Conservation (phyloP, 2,797 vertebrate genomes). For the Danio tinwini region DNA sequence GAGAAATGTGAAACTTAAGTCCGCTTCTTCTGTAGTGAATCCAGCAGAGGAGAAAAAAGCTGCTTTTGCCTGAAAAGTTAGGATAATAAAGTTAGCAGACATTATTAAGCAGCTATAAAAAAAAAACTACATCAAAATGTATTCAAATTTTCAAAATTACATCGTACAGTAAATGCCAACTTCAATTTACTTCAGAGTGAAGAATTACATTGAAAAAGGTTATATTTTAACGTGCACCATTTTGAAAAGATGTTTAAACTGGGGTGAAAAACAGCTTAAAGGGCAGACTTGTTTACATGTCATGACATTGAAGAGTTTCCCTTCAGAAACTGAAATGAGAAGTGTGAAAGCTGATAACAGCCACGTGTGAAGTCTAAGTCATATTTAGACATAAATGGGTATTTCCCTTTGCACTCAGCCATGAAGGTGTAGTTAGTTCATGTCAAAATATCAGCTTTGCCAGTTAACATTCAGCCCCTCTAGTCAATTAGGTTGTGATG, state of each 20-base stretch:
- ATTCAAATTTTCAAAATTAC: not conserved
- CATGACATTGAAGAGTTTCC: not conserved
- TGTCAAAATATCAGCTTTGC: not conserved
- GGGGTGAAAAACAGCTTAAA: not conserved
- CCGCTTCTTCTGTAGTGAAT: not conserved
- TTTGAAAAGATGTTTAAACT: not conserved
- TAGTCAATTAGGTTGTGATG: constrained; percentile 24
- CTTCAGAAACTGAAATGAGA: constrained; percentile 23
- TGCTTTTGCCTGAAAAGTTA: no score
- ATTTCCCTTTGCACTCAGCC: constrained; percentile 6
- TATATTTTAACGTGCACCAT: constrained; percentile 7
- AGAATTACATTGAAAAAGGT: constrained; percentile 2
- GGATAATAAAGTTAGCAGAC: no score
- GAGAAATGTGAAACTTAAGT: not conserved
- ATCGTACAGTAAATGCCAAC: constrained; percentile 4
- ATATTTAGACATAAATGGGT: constrained; percentile 16
- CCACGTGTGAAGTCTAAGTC: not conserved
- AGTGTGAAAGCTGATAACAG: not conserved
- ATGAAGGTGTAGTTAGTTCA: constrained; percentile 1
- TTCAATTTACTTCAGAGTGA: not conserved
- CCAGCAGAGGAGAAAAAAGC: not conserved
- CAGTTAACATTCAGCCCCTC: constrained; percentile 1
- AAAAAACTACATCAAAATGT: not conserved
- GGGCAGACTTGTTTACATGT: not conserved
- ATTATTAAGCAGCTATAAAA: not conserved